Percentiles rank a stretch among this genome's conserved stretches.
Evolutionary conservation across 2,888 invertebrate species (phyloP).

Genomic region (Cacoxenus indagator): DNA sequence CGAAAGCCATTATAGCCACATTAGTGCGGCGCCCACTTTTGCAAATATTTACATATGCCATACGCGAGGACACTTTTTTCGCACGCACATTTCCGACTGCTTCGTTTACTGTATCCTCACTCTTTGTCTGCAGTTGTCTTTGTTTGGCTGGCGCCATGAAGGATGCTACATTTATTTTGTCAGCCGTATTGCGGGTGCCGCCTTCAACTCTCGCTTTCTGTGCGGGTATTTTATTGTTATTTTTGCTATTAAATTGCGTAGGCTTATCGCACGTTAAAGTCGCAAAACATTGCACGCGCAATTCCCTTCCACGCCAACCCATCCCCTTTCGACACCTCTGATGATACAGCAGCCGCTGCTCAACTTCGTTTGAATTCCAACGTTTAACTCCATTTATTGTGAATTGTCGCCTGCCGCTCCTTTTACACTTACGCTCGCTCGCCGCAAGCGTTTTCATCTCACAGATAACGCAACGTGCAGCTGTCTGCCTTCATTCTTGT

Average conservation of each 20-base stretch:
- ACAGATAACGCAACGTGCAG: constrained; percentile 8
- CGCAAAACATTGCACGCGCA: constrained; percentile 35
- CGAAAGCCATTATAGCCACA: constrained; percentile 61
- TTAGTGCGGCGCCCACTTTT: constrained; percentile 51
- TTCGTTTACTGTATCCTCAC: constrained; percentile 44
- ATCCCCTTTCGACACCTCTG: neutral
- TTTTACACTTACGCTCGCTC: neutral
- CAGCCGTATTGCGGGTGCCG: constrained; percentile 42
- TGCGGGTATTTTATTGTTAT: constrained; percentile 61
- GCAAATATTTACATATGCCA: constrained; percentile 63
- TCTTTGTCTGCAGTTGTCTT: constrained; percentile 9
- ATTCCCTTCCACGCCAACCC: neutral
- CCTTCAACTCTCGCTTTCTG: constrained; percentile 32
- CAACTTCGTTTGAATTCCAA: constrained; percentile 54
- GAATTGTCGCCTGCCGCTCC: constrained; percentile 42
- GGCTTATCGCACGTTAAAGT: constrained; percentile 64
- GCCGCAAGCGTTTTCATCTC: constrained; percentile 15
- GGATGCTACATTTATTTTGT: constrained; percentile 51
- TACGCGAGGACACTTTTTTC: constrained; percentile 42
- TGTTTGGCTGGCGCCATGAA: constrained; percentile 22
- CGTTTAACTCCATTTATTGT: constrained; percentile 65
- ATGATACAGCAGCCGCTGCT: neutral
- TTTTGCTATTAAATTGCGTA: constrained; percentile 63
- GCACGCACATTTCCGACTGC: constrained; percentile 41
- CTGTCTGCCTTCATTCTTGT: neutral